Conservation (phyloP, 2,113 vertebrate species). For the Centropristis striata region DNA sequence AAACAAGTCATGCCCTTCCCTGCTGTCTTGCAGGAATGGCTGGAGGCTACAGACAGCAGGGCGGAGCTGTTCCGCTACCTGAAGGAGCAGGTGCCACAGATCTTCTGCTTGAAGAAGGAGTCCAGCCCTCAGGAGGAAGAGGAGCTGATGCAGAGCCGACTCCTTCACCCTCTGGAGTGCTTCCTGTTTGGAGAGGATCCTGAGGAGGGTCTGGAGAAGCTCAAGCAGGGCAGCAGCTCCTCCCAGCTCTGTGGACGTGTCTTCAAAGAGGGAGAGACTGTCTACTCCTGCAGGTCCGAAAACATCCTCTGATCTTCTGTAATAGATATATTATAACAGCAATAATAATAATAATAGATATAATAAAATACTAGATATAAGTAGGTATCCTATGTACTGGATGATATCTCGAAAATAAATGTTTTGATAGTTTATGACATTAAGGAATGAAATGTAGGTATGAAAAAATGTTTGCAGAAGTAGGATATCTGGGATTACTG, state of each 20-base stretch:
- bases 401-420: neutral
- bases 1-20: constrained; percentile 4
- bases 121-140: constrained; percentile 90
- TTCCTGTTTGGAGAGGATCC: constrained; percentile 95
- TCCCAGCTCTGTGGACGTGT: constrained; percentile 96
- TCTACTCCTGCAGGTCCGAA: constrained; percentile 97
- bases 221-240: constrained; percentile 88
- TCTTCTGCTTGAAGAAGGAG: constrained; percentile 89
- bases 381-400: neutral
- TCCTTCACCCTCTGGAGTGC: constrained; percentile 92
- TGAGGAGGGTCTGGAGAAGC: constrained; percentile 89
- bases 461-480: neutral
- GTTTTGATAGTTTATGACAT: neutral
- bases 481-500: neutral
- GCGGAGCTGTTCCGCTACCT: constrained; percentile 88
- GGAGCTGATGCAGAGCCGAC: constrained; percentile 83
- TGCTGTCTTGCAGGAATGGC: constrained; percentile 87
- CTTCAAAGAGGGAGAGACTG: constrained; percentile 97
- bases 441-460: neutral
- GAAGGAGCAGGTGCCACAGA: constrained; percentile 91
- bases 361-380: neutral
- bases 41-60: constrained; percentile 88
- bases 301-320: neutral
- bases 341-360: neutral
- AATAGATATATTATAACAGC: neutral